phyloP scores from a whole-genome alignment of 2,797 vertebrate genomes.

The Tauraco hartlaubi region DNA sequence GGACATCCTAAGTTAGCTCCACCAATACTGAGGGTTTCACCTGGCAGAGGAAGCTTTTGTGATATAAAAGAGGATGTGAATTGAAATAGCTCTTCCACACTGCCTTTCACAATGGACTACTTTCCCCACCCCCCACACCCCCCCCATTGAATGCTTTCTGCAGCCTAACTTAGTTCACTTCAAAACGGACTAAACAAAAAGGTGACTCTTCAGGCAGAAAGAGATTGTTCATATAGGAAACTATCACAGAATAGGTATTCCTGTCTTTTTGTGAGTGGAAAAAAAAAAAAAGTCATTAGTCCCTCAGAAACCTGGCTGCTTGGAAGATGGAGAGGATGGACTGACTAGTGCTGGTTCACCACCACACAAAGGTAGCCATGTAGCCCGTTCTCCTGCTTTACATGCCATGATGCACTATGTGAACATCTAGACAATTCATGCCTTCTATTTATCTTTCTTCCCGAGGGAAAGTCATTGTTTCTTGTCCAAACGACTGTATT shows the following conservation, averaged over 20 bases:
- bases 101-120: background rate
- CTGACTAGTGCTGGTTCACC: background rate
- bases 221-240: background rate
- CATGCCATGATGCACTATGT: accelerated
- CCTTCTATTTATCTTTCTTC: background rate
- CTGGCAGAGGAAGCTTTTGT: background rate
- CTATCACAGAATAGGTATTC: background rate
- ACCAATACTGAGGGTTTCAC: background rate
- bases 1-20: background rate
- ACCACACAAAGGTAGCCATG: background rate
- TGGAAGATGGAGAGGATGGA: background rate
- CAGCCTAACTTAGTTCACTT: background rate
- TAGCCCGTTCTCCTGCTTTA: background rate
- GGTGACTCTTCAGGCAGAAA: background rate
- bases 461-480: background rate
- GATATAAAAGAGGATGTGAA: background rate
- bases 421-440: background rate
- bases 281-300: background rate
- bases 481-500: background rate
- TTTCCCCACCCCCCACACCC: too few species aligned
- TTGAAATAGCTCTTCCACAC: background rate
- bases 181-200: background rate
- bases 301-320: background rate
- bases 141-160: background rate
- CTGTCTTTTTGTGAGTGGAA: background rate